Evolutionary conservation across 2,113 vertebrate genomes (phyloP), one percentile per base, ranked within the genome.

Genomic region (Sitta europaea): DNA sequence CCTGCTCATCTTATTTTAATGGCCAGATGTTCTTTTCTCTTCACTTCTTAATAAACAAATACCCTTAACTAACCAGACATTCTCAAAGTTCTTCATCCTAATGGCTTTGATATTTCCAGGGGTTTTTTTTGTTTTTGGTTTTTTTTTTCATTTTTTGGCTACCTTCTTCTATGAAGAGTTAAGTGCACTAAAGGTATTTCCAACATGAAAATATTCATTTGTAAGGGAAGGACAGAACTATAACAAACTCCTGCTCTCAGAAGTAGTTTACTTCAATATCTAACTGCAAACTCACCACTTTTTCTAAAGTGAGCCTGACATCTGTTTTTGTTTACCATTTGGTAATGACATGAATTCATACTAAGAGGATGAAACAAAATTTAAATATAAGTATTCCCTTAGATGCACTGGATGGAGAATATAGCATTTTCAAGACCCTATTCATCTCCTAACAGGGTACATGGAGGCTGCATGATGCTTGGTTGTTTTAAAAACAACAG

Each of bases 11-110:
- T 95, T 94, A 88, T 90, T 96, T 96, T 95, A 96, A 96, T 80
- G 93, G 87, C 93, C 95, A 97, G 96, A 97, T 96, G 94, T 96
- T 96, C 95, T 90, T 94, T 94, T 94, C 87, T 96, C 84, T 91
- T 92, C 61, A 76, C 71, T 91, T 93, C 85, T 90, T 94, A 95
- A 95, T 90, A 96, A 92, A 95, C 90, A 93, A 94, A 93, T 75
- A 90, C 59, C 55, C 81, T 90, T 87, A 94, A 94, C 90, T 70
- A 95, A 90, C 81, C 38, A 96, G 42, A 92, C 35, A 62, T 86
- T 70, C 63, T 73, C 74, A 36, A 40, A 91, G 55, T 68, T 92
- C 77, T 67, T 90, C 24, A 62, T 73, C 29, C 58, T 70, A 47
- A 86, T 38, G 47, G 47, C 51, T 90, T 92, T 92, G 71, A 55